Evolutionary conservation across 2,888 invertebrate species (phyloP).

Genomic region (Macaria notata): DNA sequence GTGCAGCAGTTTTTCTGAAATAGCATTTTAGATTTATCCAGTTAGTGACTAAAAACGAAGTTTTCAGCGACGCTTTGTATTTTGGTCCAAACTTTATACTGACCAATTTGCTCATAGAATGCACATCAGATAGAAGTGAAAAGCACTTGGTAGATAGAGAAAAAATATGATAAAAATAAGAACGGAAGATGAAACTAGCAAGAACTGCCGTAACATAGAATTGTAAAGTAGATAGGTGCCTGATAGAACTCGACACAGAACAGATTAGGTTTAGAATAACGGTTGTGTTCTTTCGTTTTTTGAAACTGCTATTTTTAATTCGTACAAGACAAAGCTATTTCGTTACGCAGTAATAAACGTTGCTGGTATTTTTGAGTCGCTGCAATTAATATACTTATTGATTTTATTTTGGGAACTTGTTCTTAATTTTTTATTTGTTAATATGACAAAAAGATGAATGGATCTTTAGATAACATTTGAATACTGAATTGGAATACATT

Average conservation of each 20-base stretch:
- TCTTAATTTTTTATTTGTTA: too few species aligned
- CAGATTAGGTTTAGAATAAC: conserved; percentile 30
- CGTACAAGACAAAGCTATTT: conserved; percentile 22
- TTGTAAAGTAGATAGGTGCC: conserved; percentile 42
- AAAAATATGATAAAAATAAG: conserved; percentile 28
- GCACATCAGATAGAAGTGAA: conserved; percentile 65
- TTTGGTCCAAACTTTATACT: conserved; percentile 67
- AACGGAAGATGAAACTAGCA: conserved; percentile 54
- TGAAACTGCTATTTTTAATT: conserved; percentile 23
- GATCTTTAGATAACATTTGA: too few species aligned
- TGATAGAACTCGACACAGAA: conserved; percentile 33
- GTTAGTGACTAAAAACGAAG: conserved; percentile 19
- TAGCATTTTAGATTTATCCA: conserved; percentile 3
- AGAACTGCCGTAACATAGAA: conserved; percentile 63
- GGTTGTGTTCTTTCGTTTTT: conserved; percentile 33
- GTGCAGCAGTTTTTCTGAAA: not conserved
- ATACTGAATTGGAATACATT: not conserved
- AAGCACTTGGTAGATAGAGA: conserved; percentile 65
- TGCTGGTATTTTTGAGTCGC: too few species aligned
- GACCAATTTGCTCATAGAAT: conserved; percentile 71
- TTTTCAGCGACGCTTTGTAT: conserved; percentile 54
- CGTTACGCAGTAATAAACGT: conserved; percentile 8
- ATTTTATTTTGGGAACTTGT: too few species aligned
- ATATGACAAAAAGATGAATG: too few species aligned
- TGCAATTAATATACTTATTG: too few species aligned